A percentile compares a stretch with the other conserved stretches of the same genome.
These are phyloP conservation scores for Rhagoletis zephyria DNA, from an alignment of 1,140 invertebrate genomes.

Conservation along the genomic window DNA sequence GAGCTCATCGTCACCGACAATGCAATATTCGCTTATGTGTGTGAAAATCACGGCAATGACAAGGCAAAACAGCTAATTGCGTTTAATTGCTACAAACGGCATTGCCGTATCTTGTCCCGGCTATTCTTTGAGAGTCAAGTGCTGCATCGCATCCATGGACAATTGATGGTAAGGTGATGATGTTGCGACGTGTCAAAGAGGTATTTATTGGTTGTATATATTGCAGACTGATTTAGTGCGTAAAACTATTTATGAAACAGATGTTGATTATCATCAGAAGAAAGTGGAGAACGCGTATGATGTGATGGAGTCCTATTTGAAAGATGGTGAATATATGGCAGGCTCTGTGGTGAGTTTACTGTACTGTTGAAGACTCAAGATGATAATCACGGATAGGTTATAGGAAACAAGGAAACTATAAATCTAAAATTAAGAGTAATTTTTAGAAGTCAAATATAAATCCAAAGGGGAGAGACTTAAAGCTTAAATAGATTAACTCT, in stretches of 20 bases:
- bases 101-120: slow-evolving; percentile 63
- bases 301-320: slow-evolving; percentile 64
- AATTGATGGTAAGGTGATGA: slow-evolving; percentile 64
- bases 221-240: slow-evolving; percentile 68
- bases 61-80: slow-evolving; percentile 57
- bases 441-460: too few relatives aligned
- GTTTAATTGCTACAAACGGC: slow-evolving; percentile 55
- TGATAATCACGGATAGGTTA: too few relatives aligned
- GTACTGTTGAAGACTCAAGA: too few relatives aligned
- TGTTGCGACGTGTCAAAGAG: not conserved
- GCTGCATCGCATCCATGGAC: slow-evolving; percentile 68
- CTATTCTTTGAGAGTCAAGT: slow-evolving; percentile 70
- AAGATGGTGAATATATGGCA: not conserved
- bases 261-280: slow-evolving; percentile 63
- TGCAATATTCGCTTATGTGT: slow-evolving; percentile 69
- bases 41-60: slow-evolving; percentile 64
- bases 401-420: too few relatives aligned
- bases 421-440: too few relatives aligned
- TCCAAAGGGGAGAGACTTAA: too few relatives aligned
- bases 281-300: slow-evolving; percentile 65
- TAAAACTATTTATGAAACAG: slow-evolving; percentile 63
- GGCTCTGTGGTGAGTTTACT: slow-evolving; percentile 46
- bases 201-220: not conserved
- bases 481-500: too few relatives aligned
- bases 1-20: slow-evolving; percentile 72